Conservation (phyloP, 2,113 vertebrate species). For the Pavo muticus region DNA sequence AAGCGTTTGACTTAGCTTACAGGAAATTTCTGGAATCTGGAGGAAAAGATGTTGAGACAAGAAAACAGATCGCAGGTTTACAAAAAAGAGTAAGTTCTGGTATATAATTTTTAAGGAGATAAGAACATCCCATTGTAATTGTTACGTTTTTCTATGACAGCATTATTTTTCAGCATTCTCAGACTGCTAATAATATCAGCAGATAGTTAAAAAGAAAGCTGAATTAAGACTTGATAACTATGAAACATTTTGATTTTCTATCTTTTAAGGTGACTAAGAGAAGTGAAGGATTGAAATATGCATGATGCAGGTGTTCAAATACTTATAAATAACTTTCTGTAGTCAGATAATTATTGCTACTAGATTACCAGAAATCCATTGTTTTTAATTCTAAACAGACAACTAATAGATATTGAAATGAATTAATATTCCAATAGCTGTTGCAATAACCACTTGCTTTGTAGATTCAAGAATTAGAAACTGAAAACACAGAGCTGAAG, state of each 20-base stretch:
- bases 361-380: not conserved
- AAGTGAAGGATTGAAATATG: not conserved
- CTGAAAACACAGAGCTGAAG: slow-evolving; percentile 95
- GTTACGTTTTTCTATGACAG: not conserved
- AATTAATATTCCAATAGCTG: not conserved
- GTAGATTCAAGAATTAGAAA: slow-evolving; percentile 98
- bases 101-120: not conserved
- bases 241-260: not conserved
- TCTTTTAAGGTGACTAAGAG: not conserved
- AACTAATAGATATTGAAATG: not conserved
- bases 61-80: slow-evolving; percentile 95
- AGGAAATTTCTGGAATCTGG: slow-evolving; percentile 99
- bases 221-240: not conserved
- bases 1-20: slow-evolving; percentile 98
- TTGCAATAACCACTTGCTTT: slow-evolving; percentile 66
- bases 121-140: not conserved
- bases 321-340: not conserved
- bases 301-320: not conserved
- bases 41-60: slow-evolving; percentile 97
- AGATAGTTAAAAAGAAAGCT: not conserved
- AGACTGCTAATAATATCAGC: not conserved
- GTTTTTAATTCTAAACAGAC: not conserved
- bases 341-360: not conserved
- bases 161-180: not conserved
- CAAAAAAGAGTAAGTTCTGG: slow-evolving; percentile 91